A percentile compares a stretch with the other conserved stretches of the same genome.
Conservation (phyloP, 1,140 invertebrate genomes). For the Brachionus koreanus region DNA sequence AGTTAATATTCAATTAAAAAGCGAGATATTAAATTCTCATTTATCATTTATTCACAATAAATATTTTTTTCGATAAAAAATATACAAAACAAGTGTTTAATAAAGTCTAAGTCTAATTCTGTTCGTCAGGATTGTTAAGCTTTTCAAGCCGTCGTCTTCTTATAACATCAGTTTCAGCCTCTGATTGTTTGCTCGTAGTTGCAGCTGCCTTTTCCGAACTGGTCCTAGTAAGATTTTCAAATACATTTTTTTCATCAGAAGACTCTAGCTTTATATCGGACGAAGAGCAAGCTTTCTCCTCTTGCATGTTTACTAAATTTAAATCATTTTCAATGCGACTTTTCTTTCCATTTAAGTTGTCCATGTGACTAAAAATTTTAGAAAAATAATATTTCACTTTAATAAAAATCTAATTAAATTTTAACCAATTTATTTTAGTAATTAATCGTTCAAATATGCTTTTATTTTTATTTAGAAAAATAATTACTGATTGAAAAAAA, state of each 20-base stretch:
- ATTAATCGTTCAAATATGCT: too few relatives aligned
- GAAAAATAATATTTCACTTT: too few relatives aligned
- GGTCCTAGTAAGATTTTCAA: neutral
- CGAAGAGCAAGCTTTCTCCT: neutral
- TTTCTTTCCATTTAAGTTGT: neutral
- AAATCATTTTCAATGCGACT: neutral
- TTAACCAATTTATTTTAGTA: too few relatives aligned
- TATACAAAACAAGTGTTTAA: neutral
- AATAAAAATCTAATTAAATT: too few relatives aligned
- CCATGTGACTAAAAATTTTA: conserved; percentile 43
- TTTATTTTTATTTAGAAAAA: too few relatives aligned
- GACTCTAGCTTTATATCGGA: neutral
- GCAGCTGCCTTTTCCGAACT: neutral
- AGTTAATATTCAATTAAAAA: neutral
- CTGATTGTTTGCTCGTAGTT: neutral
- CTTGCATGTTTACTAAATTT: neutral
- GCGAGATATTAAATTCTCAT: neutral
- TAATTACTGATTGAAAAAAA: too few relatives aligned
- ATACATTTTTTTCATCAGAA: neutral
- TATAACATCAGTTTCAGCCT: neutral
- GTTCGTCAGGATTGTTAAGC: neutral
- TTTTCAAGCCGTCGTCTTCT: neutral
- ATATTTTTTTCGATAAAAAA: neutral
- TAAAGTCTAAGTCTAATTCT: neutral
- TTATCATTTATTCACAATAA: conserved; percentile 5